Conservation (phyloP, 1,140 invertebrate species). For the Brachystomella parvula region DNA sequence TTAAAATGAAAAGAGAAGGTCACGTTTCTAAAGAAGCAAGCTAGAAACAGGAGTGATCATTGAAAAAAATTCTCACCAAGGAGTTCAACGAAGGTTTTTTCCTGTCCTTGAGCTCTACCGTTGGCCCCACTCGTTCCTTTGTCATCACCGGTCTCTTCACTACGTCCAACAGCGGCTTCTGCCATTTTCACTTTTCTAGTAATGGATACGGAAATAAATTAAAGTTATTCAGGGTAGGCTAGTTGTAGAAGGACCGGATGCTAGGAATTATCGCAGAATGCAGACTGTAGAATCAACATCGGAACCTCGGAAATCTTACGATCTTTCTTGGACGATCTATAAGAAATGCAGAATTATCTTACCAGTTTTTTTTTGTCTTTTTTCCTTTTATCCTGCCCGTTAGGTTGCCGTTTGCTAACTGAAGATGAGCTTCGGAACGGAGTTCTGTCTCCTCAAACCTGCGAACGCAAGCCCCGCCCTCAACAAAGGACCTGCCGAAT, state of each 20-base stretch:
- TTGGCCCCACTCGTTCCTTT: background rate
- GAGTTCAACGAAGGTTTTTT: constrained; percentile 54
- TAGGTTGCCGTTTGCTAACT: background rate
- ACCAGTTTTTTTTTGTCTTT: background rate
- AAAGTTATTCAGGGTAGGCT: background rate
- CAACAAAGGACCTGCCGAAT: too few species aligned
- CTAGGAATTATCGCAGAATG: too few species aligned
- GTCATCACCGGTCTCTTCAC: background rate
- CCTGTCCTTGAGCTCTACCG: constrained; percentile 22
- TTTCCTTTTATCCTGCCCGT: background rate
- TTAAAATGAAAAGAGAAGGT: too few species aligned
- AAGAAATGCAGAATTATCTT: background rate
- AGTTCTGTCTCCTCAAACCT: too few species aligned
- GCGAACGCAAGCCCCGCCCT: too few species aligned
- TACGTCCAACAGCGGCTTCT: background rate
- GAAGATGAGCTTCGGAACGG: too few species aligned
- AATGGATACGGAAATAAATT: background rate
- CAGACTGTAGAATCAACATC: too few species aligned
- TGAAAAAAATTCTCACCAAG: background rate
- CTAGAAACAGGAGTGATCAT: background rate
- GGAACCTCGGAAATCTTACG: background rate
- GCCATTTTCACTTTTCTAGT: background rate
- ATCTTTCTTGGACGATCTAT: background rate
- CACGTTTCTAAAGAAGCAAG: constrained; percentile 9
- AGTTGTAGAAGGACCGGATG: background rate